Base-by-base conservation (phyloP, 2,888 invertebrate genomes). In the Drosophila nr. perissopoda region DNA sequence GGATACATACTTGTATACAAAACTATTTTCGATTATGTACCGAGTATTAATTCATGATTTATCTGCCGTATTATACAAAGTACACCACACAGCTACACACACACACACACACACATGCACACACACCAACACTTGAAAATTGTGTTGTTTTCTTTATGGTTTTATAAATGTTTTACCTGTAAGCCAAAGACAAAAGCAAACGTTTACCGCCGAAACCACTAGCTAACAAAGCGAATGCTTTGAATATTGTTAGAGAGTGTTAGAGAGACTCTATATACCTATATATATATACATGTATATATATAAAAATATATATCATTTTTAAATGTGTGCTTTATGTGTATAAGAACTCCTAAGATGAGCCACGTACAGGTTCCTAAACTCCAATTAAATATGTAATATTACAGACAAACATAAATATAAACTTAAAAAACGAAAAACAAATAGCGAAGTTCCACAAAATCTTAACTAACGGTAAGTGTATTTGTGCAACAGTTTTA, bases 361-460 rank as follows among this genome's bases (percentile, higher is more conserved):
- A 81, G 76, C 84, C 79, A 83, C 58, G 59, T 69, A 68, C 89
- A 76, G 83, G 83, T 84, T 84, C 83, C 83, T 89, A 83, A 75
- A 69, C 60, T 59, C 58, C 42, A 79, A 66, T 18, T n/a, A 36
- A 62, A 64, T 51, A 38, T 54, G 34, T 62, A 75, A 69, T 63
- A 71, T 51, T 63, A 4, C 45, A 25, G 45, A 45, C 16, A 25
- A 16, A 45, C 45, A 45, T 49, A 64, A 53, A 33, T 16, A 31
- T 33, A n/a, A 34, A 53, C 4, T 5, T 21, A 21, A 33, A 36
- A 67, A 42, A 48, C 33, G 40, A 10, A 31, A 7, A 60, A 11
- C 45, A 73, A 54, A 82, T 42, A 63, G 56, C 64, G 5, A 63
- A 76, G 64, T 62, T 58, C 65, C 45, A 62, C 66, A 53, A 64